Evolutionary conservation across 1,140 invertebrate species (phyloP).

Genomic region (Nasonia giraulti): DNA sequence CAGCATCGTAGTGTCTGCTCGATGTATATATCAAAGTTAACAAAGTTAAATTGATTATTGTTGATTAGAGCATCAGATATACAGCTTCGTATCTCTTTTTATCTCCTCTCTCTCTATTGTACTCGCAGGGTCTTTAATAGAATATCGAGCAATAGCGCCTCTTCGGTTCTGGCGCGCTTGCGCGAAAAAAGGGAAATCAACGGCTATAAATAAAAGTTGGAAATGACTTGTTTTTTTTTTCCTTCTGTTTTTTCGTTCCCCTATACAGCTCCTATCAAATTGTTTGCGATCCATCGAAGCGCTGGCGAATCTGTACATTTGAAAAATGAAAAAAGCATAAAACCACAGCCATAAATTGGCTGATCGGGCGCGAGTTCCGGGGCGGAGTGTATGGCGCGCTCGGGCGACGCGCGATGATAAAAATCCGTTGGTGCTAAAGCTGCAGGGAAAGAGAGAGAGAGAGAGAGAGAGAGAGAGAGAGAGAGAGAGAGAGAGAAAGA

Average conservation of each 20-base stretch:
- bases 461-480: too few relatives aligned
- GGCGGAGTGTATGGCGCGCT: neutral
- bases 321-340: conserved; percentile 44
- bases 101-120: too few relatives aligned
- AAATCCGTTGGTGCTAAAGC: conserved; percentile 41
- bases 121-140: conserved; percentile 18
- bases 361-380: conserved; percentile 30
- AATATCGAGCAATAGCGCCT: conserved; percentile 47
- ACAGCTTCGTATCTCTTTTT: neutral
- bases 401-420: conserved; percentile 40
- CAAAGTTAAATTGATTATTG: conserved; percentile 47
- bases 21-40: conserved; percentile 26
- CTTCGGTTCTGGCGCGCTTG: neutral
- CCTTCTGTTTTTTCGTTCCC: neutral
- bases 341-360: conserved; percentile 48
- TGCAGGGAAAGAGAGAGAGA: too few relatives aligned
- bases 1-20: neutral
- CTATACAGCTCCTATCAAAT: conserved; percentile 22
- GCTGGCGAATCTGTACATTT: conserved; percentile 37
- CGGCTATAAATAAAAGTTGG: conserved; percentile 51
- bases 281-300: conserved; percentile 46
- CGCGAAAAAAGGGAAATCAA: conserved; percentile 38
- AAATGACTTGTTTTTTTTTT: conserved; percentile 49
- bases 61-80: conserved; percentile 42
- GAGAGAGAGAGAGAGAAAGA: too few relatives aligned